These are phyloP conservation scores for Nesoenas mayeri DNA, from an alignment of 2,113 vertebrate genomes.

Conservation along the genomic window DNA sequence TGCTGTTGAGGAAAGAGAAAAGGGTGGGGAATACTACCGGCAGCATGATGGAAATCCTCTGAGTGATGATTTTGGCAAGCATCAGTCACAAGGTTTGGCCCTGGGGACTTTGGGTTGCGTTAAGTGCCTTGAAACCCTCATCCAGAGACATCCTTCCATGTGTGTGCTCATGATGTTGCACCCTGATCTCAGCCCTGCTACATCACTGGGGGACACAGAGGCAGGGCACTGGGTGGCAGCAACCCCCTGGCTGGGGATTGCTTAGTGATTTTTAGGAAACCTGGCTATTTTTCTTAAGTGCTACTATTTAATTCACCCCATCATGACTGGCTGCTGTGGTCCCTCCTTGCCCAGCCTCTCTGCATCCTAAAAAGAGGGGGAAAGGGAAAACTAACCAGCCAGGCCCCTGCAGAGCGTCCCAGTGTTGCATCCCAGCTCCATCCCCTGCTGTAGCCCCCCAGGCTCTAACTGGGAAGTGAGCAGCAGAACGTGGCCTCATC, in stretches of 20 bases:
- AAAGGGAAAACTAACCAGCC: rapidly evolving
- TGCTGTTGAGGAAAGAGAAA: not conserved
- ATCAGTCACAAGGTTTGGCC: not conserved
- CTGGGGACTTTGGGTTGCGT: not conserved
- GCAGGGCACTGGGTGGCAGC: not conserved
- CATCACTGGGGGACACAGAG: not conserved
- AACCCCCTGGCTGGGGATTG: not conserved
- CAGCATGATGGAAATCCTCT: not conserved
- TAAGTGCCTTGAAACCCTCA: rapidly evolving
- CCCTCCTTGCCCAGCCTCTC: not conserved
- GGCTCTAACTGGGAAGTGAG: not conserved
- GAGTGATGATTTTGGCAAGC: not conserved
- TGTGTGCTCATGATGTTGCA: rapidly evolving
- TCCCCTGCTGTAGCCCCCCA: rapidly evolving
- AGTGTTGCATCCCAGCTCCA: rapidly evolving
- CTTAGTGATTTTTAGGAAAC: not conserved
- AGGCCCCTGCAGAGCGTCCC: not conserved
- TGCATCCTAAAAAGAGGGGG: not conserved
- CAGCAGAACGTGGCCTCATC: not conserved
- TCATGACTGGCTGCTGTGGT: not conserved
- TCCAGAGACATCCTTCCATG: not conserved
- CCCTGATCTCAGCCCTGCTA: not conserved
- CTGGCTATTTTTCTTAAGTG: not conserved
- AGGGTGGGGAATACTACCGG: not conserved
- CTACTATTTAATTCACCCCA: not conserved